Percentiles rank a stretch among this genome's conserved stretches.
Conservation (phyloP, 2,888 invertebrate genomes). For the Dynastes hyllus region DNA sequence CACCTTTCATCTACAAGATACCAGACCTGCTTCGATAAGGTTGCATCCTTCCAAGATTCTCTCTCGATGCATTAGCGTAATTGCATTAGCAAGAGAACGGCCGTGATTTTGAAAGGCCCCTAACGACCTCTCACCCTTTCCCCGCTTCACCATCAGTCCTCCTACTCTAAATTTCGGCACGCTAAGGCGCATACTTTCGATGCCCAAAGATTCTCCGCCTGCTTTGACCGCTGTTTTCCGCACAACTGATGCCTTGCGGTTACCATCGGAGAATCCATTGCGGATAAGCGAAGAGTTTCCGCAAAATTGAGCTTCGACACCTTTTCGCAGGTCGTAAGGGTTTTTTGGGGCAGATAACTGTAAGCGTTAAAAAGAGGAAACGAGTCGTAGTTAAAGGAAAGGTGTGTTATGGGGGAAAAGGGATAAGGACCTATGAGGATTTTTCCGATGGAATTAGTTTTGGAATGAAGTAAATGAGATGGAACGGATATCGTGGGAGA, state of each 20-base stretch:
- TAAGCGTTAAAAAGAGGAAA: too few species aligned
- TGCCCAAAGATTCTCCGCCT: not conserved
- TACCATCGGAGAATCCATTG: not conserved
- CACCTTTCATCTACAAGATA: not conserved
- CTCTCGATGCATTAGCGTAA: conserved; percentile 52
- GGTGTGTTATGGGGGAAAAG: too few species aligned
- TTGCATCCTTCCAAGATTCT: conserved; percentile 11
- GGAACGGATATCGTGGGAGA: too few species aligned
- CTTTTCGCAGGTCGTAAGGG: not conserved
- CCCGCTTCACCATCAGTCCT: not conserved
- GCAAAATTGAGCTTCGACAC: conserved; percentile 28
- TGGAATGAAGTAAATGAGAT: too few species aligned
- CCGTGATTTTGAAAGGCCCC: conserved; percentile 49
- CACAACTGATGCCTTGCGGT: not conserved
- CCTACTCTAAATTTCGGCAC: not conserved
- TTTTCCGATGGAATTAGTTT: too few species aligned
- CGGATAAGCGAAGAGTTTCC: not conserved
- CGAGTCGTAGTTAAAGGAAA: too few species aligned
- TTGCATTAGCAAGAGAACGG: conserved; percentile 56
- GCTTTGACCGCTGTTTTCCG: conserved; percentile 1
- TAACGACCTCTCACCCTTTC: not conserved
- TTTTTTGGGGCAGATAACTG: not conserved
- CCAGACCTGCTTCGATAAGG: not conserved
- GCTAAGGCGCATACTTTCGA: not conserved
- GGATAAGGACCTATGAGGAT: too few species aligned